These are phyloP conservation scores for Spicauda simplicius DNA, from an alignment of 2,888 invertebrate species.

Conservation along the genomic window DNA sequence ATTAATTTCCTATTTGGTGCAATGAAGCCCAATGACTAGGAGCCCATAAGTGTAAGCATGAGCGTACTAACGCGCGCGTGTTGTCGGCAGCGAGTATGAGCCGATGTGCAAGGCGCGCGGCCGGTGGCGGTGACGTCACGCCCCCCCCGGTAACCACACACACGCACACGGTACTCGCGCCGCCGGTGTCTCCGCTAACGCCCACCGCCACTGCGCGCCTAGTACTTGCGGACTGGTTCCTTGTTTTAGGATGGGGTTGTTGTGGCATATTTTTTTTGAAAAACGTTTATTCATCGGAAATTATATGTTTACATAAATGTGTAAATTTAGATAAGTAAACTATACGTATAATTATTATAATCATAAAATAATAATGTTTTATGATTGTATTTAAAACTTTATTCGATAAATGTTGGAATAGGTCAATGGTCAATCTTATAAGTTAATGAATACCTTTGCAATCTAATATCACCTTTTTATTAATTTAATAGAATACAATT, in stretches of 20 bases:
- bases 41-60: constrained; percentile 7
- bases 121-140: constrained; percentile 71
- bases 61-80: constrained; percentile 47
- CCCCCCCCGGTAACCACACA: constrained; percentile 62
- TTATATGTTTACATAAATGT: too few species aligned
- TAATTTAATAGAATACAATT: too few species aligned
- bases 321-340: too few species aligned
- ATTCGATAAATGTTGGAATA: too few species aligned
- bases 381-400: too few species aligned
- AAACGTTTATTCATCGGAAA: too few species aligned
- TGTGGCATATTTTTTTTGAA: neutral
- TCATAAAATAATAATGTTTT: too few species aligned
- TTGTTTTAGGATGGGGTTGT: constrained; percentile 18
- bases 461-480: too few species aligned
- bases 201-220: neutral
- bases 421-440: too few species aligned
- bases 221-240: constrained; percentile 14
- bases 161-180: constrained; percentile 36
- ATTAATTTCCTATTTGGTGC: too few species aligned
- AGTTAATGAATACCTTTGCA: too few species aligned
- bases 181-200: neutral
- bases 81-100: constrained; percentile 75
- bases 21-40: neutral
- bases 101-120: constrained; percentile 67
- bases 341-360: too few species aligned